Evolutionary conservation across 1,140 invertebrate genomes (phyloP).

Genomic region (Lucilia sericata): DNA sequence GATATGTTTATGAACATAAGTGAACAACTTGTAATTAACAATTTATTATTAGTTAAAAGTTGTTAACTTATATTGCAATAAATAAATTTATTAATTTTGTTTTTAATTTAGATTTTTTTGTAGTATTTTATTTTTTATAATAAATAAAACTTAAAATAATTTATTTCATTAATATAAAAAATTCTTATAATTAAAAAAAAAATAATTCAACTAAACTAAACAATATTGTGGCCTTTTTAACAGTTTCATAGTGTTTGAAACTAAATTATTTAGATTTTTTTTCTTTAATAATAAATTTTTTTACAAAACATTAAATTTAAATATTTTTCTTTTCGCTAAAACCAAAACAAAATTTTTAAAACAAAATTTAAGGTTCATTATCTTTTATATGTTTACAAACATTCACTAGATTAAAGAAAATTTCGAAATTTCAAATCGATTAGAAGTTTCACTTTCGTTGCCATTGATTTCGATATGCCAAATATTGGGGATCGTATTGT

Average conservation of each 20-base stretch:
- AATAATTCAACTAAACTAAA: not conserved
- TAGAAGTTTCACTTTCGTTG: constrained; percentile 48
- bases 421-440: not conserved
- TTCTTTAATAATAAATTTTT: not conserved
- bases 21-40: no score
- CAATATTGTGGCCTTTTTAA: constrained; percentile 15
- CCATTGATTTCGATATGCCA: constrained; percentile 65
- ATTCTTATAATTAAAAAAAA: no score
- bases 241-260: not conserved
- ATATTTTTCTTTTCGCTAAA: not conserved
- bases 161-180: no score
- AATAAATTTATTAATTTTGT: no score
- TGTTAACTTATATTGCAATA: no score
- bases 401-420: not conserved
- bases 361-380: constrained; percentile 24
- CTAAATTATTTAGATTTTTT: no score
- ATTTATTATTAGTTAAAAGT: no score
- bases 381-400: not conserved
- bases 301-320: constrained; percentile 44
- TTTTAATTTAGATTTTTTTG: no score
- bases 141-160: no score
- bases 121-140: no score
- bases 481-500: constrained; percentile 57
- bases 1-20: no score
- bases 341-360: constrained; percentile 35